Evolutionary conservation across 2,797 vertebrate genomes (phyloP), one percentile per base, ranked within the genome.

Genomic region (Coluber constrictor): DNA sequence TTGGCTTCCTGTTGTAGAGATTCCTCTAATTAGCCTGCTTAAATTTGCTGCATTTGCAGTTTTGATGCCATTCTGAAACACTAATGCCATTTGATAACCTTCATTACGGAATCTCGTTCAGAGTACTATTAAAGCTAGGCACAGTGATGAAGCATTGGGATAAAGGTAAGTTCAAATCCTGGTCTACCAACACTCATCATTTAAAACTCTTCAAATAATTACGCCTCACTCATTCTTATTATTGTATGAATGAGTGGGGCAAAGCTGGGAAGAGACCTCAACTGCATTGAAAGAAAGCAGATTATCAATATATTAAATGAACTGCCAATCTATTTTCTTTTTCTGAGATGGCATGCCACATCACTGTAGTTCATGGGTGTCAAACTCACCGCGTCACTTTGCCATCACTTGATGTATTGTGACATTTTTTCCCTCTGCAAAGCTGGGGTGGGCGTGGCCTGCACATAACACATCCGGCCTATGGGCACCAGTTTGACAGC

Each of bases 361-460:
- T 83, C 70, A 74, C 8, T 60, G 61, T 63, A 63, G 27, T 63
- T 27, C 10, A 63, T 1, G 3, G 12, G 61, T 66, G 4, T 66
- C 61, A 66, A 66, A n/a, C 61, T 66, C 4, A 4, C 12, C 12
- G 0, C 0, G 0, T 66, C 61, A 13, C 0, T 3, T 63, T 66
- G 61, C 61, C 1, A 0, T 29, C 29, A n/a, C 12, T 0, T 66
- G 27, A 13, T 5, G 29, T 66, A 66, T 5, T 4, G 3, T 5
- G 11, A 29, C 12, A 29, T 66, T 66, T 66, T 29, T n/a, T 5
- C 61, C 61, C 29, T 66, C 29, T 66, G 61, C 1, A 4, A n/a
- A n/a, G 61, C 61, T 66, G 61, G 61, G 20, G 12, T 66, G 61
- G 27, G 11, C 0, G 0, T 66, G 61, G 4, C 61, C 61, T 66